These are phyloP conservation scores for Acanthis flammea DNA, from an alignment of 2,797 vertebrate genomes.

Conservation along the genomic window DNA sequence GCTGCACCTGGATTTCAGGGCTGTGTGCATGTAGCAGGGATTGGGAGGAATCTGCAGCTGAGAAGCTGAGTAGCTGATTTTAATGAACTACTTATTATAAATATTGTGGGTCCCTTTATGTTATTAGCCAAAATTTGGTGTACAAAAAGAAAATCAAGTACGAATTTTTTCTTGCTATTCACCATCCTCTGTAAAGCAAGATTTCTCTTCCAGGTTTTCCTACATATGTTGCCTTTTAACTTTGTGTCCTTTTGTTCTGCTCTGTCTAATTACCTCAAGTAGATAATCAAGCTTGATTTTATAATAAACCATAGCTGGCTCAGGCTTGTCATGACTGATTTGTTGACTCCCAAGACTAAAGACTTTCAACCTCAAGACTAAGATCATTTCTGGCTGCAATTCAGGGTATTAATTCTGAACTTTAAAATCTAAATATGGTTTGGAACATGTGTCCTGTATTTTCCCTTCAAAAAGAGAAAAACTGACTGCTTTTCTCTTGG, in stretches of 20 bases:
- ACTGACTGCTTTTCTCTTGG: rapidly evolving
- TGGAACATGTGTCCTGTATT: background rate
- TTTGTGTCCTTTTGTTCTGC: constrained; percentile 45
- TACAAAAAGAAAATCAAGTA: background rate
- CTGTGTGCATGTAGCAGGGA: background rate
- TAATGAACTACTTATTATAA: background rate
- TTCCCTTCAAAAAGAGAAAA: constrained; percentile 7
- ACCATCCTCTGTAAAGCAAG: background rate
- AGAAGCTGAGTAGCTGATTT: background rate
- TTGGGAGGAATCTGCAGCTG: background rate
- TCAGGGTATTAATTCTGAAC: constrained; percentile 25
- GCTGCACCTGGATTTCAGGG: background rate
- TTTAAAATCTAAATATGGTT: constrained; percentile 2
- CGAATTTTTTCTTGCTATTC: background rate
- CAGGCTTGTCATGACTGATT: constrained; percentile 42
- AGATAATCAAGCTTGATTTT: constrained; percentile 51
- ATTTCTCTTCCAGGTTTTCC: background rate
- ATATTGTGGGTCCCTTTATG: background rate
- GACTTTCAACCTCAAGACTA: constrained; percentile 23
- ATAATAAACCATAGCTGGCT: constrained; percentile 2
- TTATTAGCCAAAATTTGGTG: background rate
- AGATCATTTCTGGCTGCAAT: constrained; percentile 27
- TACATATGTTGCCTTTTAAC: constrained; percentile 31
- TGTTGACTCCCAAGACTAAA: background rate
- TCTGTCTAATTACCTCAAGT: constrained; percentile 34